These are phyloP conservation scores for Lypha dubia DNA, from an alignment of 2,888 invertebrate species.

Conservation along the genomic window DNA sequence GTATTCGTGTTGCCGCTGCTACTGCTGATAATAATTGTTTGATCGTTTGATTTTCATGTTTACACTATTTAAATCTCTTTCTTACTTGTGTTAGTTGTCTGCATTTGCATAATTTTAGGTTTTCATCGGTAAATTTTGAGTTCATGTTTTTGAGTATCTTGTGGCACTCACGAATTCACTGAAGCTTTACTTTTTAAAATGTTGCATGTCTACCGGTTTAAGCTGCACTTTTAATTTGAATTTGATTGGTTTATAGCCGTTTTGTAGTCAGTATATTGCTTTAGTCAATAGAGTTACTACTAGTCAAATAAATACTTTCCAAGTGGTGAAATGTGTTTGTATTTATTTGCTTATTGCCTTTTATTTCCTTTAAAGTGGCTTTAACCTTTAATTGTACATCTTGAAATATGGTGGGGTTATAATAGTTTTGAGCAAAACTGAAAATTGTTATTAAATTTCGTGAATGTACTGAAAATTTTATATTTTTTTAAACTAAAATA, in stretches of 20 bases:
- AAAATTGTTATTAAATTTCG: too few species aligned
- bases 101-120: constrained; percentile 59
- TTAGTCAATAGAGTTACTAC: constrained; percentile 36
- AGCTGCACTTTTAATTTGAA: constrained; percentile 47
- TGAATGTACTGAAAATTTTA: too few species aligned
- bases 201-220: constrained; percentile 67
- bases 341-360: too few species aligned
- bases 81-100: constrained; percentile 32
- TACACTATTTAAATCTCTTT: constrained; percentile 40
- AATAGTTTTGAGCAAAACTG: too few species aligned
- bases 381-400: constrained; percentile 41
- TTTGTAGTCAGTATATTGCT: constrained; percentile 1
- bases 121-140: constrained; percentile 22
- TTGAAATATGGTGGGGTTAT: background rate
- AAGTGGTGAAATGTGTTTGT: constrained; percentile 29
- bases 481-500: too few species aligned
- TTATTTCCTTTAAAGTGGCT: background rate
- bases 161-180: constrained; percentile 57
- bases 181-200: constrained; percentile 60
- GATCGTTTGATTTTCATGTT: constrained; percentile 64
- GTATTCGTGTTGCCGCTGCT: too few species aligned
- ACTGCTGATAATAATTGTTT: constrained; percentile 21
- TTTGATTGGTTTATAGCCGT: constrained; percentile 26
- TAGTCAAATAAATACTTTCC: constrained; percentile 46
- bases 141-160: constrained; percentile 30